These are phyloP conservation scores for Eurosta solidaginis DNA, from an alignment of 1,140 invertebrate species.

Conservation along the genomic window DNA sequence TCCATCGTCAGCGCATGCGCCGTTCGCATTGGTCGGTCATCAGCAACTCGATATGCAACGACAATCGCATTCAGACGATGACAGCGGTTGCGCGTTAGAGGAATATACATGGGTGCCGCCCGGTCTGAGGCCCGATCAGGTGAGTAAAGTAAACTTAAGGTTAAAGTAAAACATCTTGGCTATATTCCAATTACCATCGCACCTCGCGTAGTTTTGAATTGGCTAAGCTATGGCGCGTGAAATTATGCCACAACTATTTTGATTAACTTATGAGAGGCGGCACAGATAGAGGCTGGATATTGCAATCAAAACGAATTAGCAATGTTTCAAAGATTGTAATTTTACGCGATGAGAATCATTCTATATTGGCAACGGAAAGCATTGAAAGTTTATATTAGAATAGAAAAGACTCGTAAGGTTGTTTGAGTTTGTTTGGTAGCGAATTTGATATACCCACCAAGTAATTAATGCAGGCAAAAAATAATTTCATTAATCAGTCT, in stretches of 20 bases:
- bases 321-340: background rate
- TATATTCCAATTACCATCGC: background rate
- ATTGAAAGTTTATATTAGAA: background rate
- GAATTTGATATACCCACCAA: too few species aligned
- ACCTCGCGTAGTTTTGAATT: background rate
- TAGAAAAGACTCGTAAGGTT: too few species aligned
- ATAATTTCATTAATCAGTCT: too few species aligned
- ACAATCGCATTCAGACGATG: constrained; percentile 94
- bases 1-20: constrained; percentile 56
- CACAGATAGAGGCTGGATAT: background rate
- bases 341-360: constrained; percentile 5
- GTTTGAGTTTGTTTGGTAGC: too few species aligned
- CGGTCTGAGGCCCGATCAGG: constrained; percentile 93
- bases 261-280: constrained; percentile 1
- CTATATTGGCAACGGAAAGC: background rate
- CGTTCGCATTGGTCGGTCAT: constrained; percentile 60
- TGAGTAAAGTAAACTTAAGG: too few species aligned
- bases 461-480: too few species aligned
- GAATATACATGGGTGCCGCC: constrained; percentile 99
- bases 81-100: constrained; percentile 94
- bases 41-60: constrained; percentile 74
- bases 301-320: constrained; percentile 1
- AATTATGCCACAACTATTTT: constrained; percentile 20
- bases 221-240: background rate
- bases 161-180: background rate